Evolutionary conservation across 2,113 vertebrate genomes (phyloP).

Genomic region (Prolemur simus): DNA sequence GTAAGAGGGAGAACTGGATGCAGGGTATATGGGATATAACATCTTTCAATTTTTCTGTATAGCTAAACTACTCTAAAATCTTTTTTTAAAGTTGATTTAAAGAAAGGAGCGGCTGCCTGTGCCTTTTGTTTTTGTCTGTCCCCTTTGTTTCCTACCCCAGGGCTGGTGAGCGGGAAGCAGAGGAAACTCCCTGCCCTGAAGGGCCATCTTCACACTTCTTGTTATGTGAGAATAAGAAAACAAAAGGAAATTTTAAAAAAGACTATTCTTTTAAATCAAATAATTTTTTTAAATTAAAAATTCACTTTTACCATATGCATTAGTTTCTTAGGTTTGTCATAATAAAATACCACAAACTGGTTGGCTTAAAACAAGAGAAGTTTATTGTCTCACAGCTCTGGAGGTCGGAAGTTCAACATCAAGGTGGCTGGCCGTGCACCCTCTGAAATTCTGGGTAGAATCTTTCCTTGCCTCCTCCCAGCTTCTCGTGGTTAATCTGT

Average conservation of each 20-base stretch:
- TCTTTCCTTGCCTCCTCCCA: not conserved
- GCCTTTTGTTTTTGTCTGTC: not conserved
- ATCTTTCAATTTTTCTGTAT: not conserved
- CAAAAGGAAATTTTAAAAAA: not conserved
- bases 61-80: not conserved
- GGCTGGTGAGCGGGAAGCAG: not conserved
- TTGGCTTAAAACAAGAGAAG: not conserved
- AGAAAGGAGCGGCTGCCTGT: not conserved
- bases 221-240: not conserved
- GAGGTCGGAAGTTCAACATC: not conserved
- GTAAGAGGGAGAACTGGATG: not conserved
- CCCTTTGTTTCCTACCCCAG: too few relatives aligned
- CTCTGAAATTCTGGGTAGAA: not conserved
- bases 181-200: not conserved
- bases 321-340: not conserved
- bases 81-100: not conserved
- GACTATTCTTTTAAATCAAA: not conserved
- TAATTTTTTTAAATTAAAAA: not conserved
- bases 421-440: accelerated
- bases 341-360: not conserved
- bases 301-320: not conserved
- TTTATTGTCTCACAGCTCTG: not conserved
- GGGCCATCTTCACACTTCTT: not conserved
- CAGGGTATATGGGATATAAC: not conserved
- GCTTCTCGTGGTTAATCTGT: accelerated